Percentiles rank a stretch among this genome's conserved stretches.
phyloP scores from a whole-genome alignment of 1,140 invertebrate species.

The Penaeus japonicus region DNA sequence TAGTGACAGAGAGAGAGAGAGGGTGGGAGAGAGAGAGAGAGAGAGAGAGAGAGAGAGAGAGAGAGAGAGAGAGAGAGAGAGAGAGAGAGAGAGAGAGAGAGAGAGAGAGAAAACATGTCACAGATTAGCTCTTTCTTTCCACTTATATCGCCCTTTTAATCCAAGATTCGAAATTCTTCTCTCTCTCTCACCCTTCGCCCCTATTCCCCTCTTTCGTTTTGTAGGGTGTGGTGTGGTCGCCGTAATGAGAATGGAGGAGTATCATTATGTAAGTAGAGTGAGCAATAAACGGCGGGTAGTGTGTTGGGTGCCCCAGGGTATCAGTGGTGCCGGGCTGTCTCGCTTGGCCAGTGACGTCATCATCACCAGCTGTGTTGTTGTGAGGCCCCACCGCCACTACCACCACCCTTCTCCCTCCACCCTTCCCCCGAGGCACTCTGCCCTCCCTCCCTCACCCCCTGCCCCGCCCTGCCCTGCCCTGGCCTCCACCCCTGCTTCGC shows the following conservation, averaged over 20 bases:
- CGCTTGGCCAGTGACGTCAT: slow-evolving; percentile 1
- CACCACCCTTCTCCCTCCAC: not conserved
- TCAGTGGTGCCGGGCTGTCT: not conserved
- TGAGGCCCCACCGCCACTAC: not conserved
- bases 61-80: no score
- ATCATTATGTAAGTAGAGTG: not conserved
- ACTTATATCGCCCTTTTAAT: not conserved
- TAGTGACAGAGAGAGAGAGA: no score
- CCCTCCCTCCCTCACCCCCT: no score
- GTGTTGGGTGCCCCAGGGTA: not conserved
- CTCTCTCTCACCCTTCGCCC: not conserved
- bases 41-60: no score
- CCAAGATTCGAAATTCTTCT: not conserved
- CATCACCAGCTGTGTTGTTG: slow-evolving; percentile 15
- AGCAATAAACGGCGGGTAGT: not conserved
- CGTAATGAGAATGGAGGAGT: not conserved
- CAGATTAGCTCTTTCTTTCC: no score
- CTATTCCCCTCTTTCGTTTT: not conserved
- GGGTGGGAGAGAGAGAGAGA: no score
- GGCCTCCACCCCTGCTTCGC: no score
- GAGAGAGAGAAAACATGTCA: no score
- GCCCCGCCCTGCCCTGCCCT: no score
- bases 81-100: no score
- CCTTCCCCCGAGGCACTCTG: not conserved
- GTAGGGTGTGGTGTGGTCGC: not conserved